Evolutionary conservation across 1,140 invertebrate species (phyloP).

Genomic region (Delia radicum): DNA sequence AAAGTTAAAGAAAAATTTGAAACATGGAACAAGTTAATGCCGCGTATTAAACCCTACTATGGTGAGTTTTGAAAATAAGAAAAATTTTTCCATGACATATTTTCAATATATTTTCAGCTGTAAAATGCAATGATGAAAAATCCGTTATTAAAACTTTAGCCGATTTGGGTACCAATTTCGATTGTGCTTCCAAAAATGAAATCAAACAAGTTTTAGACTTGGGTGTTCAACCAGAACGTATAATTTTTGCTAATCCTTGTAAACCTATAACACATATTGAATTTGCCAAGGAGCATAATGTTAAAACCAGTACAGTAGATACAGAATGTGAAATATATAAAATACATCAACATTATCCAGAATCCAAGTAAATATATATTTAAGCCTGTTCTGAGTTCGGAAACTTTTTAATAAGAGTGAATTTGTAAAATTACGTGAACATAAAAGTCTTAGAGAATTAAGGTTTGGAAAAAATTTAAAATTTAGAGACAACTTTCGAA

Average conservation of each 20-base stretch:
- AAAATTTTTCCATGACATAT: background rate
- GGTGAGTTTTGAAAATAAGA: constrained; percentile 54
- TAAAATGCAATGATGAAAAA: constrained; percentile 93
- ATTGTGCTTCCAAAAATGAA: constrained; percentile 94
- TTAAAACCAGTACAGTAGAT: constrained; percentile 93
- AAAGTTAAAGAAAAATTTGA: constrained; percentile 84
- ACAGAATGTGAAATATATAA: constrained; percentile 93
- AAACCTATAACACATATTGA: constrained; percentile 92
- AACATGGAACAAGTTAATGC: constrained; percentile 81
- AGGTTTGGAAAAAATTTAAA: too few relatives aligned
- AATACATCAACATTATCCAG: constrained; percentile 79
- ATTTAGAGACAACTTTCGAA: too few relatives aligned
- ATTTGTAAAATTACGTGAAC: too few relatives aligned
- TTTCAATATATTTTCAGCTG: constrained; percentile 65
- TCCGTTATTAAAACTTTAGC: constrained; percentile 81
- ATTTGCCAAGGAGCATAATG: constrained; percentile 75
- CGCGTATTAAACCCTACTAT: constrained; percentile 91
- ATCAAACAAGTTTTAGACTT: constrained; percentile 72
- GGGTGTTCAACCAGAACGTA: constrained; percentile 76
- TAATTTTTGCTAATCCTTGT: constrained; percentile 98
- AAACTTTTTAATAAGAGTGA: too few relatives aligned
- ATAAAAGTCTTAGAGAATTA: too few relatives aligned
- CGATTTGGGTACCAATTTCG: constrained; percentile 85
- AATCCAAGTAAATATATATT: constrained; percentile 75
- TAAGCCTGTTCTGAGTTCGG: too few relatives aligned